Percentiles rank a stretch among this genome's conserved stretches.
Evolutionary conservation across 2,797 vertebrate genomes (phyloP).

Genomic region (Sebastiscus tertius): DNA sequence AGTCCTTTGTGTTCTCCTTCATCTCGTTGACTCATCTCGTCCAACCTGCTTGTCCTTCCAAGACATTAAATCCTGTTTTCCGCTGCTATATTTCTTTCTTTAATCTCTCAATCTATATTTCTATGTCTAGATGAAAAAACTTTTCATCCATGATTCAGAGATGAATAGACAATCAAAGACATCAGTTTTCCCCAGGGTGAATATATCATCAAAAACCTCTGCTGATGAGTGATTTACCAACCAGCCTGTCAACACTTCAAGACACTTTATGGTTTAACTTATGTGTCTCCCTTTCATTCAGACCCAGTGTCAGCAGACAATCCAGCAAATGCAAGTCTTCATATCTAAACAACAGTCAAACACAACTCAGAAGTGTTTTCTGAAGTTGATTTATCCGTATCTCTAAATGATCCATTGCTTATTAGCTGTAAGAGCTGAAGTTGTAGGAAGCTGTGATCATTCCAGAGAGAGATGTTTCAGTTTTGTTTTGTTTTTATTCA

Average conservation of each 20-base stretch:
- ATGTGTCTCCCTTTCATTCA: background rate
- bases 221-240: background rate
- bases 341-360: background rate
- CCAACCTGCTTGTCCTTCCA: background rate
- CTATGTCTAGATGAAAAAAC: no score
- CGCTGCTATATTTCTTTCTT: background rate
- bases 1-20: background rate
- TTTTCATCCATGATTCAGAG: background rate
- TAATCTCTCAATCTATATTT: background rate
- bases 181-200: background rate
- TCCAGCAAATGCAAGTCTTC: fast-evolving
- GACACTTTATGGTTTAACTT: background rate
- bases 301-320: background rate
- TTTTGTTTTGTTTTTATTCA: background rate
- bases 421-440: no score
- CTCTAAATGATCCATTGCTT: no score
- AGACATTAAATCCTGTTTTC: background rate
- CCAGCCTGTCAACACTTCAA: background rate
- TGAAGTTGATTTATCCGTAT: no score
- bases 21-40: background rate
- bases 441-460: background rate
- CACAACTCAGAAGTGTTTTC: background rate
- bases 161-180: background rate
- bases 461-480: background rate
- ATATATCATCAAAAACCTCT: background rate